Evolutionary conservation across 2,888 invertebrate species (phyloP).

Genomic region (Rhagophthalmus giganteus): DNA sequence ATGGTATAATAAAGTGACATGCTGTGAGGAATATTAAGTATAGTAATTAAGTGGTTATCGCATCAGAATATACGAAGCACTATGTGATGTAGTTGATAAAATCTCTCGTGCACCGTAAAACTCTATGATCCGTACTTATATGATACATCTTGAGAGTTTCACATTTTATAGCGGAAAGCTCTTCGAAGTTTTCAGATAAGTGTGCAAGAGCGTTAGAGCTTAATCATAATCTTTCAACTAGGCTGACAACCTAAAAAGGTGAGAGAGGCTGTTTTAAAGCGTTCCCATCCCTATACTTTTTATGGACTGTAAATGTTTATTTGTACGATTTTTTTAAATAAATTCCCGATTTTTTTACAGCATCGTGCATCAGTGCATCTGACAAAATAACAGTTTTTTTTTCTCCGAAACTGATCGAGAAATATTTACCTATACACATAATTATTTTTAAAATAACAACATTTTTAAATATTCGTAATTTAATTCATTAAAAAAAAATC

Average conservation of each 20-base stretch:
- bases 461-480: no score
- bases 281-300: no score
- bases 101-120: not conserved
- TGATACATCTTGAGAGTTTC: conserved; percentile 15
- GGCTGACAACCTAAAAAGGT: conserved; percentile 6
- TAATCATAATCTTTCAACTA: conserved; percentile 14
- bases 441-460: no score
- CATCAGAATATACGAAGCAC: not conserved
- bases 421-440: no score
- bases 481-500: no score
- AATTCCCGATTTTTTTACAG: no score
- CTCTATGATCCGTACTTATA: conserved; percentile 7
- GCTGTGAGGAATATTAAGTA: not conserved
- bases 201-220: conserved; percentile 4
- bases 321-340: no score
- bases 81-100: not conserved
- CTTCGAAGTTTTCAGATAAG: conserved; percentile 12
- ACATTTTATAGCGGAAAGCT: conserved; percentile 17
- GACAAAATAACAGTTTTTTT: no score
- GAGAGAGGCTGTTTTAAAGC: no score
- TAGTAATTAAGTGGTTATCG: not conserved
- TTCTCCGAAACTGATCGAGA: no score
- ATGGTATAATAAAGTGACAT: not conserved
- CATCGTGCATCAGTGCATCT: no score
- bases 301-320: no score